phyloP scores from a whole-genome alignment of 2,888 invertebrate genomes.

The Elmis aenea region DNA sequence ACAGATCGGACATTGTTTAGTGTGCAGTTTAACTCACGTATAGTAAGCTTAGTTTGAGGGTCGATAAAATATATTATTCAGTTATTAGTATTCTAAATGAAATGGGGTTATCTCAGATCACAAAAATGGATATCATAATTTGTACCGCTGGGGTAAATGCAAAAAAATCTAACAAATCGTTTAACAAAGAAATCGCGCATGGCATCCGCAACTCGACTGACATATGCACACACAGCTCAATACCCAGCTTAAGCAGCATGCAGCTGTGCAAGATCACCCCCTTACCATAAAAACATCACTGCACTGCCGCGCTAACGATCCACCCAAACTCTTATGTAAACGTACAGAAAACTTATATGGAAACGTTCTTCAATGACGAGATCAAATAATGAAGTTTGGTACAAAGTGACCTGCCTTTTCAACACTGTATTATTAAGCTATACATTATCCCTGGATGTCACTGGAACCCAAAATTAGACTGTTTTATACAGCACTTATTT shows the following conservation, averaged over 20 bases:
- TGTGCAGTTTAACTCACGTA: too few species aligned
- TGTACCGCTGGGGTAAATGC: too few species aligned
- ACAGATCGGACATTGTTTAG: too few species aligned
- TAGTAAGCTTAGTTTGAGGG: too few species aligned
- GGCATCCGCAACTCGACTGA: slow-evolving; percentile 40
- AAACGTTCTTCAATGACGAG: slow-evolving; percentile 38
- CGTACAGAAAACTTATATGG: slow-evolving; percentile 31
- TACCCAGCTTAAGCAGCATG: slow-evolving; percentile 40
- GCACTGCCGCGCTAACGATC: slow-evolving; percentile 5
- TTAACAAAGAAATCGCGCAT: slow-evolving; percentile 38
- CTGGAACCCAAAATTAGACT: slow-evolving; percentile 30
- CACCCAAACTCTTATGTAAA: slow-evolving; percentile 3
- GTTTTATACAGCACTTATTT: slow-evolving; percentile 3
- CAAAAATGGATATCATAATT: too few species aligned
- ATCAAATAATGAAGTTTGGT: slow-evolving; percentile 47
- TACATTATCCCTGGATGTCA: slow-evolving; percentile 46
- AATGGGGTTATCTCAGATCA: too few species aligned
- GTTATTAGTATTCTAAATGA: too few species aligned
- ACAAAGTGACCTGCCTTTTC: slow-evolving; percentile 50
- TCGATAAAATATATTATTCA: too few species aligned
- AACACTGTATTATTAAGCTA: slow-evolving; percentile 49
- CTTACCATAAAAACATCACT: slow-evolving; percentile 34
- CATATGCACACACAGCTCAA: slow-evolving; percentile 45
- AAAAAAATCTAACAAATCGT: slow-evolving; percentile 41
- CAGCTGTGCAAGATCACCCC: slow-evolving; percentile 42